Evolutionary conservation across 2,113 vertebrate genomes (phyloP).

Genomic region (Chamaetylas fuelleborni): DNA sequence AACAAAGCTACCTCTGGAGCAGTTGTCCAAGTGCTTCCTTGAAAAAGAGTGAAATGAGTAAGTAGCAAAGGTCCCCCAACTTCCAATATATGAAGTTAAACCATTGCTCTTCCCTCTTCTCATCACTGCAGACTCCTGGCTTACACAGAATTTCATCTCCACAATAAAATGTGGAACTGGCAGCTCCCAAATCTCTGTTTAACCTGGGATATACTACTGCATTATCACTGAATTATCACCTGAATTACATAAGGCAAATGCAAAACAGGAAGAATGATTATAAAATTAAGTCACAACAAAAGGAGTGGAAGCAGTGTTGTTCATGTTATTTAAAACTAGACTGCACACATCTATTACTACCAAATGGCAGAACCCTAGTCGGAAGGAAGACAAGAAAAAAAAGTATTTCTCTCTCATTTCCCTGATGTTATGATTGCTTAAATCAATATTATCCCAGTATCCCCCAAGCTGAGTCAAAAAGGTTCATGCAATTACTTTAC

Average conservation of each 20-base stretch:
- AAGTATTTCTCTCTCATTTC: slow-evolving; percentile 40
- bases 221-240: neutral
- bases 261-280: neutral
- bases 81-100: neutral
- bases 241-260: neutral
- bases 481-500: slow-evolving; percentile 65
- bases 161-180: neutral
- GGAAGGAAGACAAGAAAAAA: neutral
- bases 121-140: neutral
- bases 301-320: neutral
- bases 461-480: slow-evolving; percentile 65
- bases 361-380: neutral
- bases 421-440: slow-evolving; percentile 68
- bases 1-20: neutral
- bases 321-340: neutral
- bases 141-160: neutral
- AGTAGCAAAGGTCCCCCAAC: neutral
- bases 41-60: neutral
- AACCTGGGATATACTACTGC: neutral
- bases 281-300: neutral
- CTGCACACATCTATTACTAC: neutral
- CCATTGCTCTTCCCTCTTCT: neutral
- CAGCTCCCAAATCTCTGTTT: neutral
- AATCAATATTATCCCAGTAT: slow-evolving; percentile 66
- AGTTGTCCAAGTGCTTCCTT: neutral